phyloP scores from a whole-genome alignment of 2,113 vertebrate genomes.

The Tupaia tana region DNA sequence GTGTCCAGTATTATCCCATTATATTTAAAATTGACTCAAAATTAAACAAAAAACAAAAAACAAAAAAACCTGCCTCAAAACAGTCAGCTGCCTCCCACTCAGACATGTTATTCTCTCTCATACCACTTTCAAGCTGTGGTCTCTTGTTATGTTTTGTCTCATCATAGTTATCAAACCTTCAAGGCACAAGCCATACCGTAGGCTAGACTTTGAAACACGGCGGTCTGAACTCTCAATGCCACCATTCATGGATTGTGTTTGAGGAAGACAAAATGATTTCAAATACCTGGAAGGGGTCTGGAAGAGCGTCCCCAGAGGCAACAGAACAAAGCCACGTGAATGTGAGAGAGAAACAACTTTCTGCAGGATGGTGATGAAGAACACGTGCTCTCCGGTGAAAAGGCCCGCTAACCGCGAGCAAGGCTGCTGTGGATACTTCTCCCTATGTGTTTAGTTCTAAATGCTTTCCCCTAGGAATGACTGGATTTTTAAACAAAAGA shows the following conservation, averaged over 20 bases:
- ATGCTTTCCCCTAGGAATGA: not conserved
- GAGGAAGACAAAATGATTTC: not conserved
- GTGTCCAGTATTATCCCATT: not conserved
- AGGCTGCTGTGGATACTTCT: not conserved
- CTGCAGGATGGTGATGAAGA: not conserved
- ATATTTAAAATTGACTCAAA: not conserved
- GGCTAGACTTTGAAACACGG: not conserved
- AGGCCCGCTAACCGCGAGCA: not conserved
- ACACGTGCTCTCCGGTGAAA: not conserved
- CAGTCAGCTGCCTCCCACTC: not conserved
- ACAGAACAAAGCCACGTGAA: not conserved
- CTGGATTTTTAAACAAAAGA: constrained; percentile 12
- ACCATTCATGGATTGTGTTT: not conserved
- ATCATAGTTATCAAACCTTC: not conserved
- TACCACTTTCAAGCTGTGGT: not conserved
- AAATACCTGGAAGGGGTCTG: not conserved
- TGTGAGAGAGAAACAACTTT: not conserved
- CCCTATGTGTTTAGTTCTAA: not conserved
- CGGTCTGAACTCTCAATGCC: not conserved
- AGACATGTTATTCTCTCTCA: not conserved
- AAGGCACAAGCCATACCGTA: not conserved
- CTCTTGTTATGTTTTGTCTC: not conserved
- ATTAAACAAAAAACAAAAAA: not conserved
- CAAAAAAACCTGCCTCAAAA: not conserved
- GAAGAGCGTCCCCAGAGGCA: not conserved